phyloP scores from a whole-genome alignment of 2,797 vertebrate species.

The Enteromius radiatus region DNA sequence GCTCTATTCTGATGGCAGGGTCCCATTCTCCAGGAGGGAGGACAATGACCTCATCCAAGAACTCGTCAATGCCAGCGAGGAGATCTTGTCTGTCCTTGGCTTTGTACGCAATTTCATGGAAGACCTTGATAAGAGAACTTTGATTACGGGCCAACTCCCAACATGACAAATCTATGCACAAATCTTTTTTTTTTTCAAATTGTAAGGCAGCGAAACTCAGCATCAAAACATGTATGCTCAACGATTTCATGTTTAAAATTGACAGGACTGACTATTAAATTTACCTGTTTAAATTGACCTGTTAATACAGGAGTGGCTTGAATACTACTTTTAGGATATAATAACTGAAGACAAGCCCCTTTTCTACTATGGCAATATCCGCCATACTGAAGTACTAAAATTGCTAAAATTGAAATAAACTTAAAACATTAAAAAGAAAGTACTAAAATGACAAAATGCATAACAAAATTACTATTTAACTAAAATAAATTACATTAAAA shows the following conservation, averaged over 20 bases:
- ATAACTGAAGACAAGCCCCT: not conserved
- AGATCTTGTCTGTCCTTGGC: constrained; percentile 96
- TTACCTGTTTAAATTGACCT: not conserved
- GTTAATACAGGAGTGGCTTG: not conserved
- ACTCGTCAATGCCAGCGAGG: constrained; percentile 96
- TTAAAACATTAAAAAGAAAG: too few relatives aligned
- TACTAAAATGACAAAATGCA: not conserved
- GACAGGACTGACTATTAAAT: not conserved
- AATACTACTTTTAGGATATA: not conserved
- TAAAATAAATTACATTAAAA: not conserved
- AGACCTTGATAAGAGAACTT: constrained; percentile 79
- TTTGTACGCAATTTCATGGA: constrained; percentile 98
- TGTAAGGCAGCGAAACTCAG: not conserved
- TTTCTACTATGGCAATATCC: not conserved
- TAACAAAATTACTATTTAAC: not conserved
- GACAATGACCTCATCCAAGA: constrained; percentile 97
- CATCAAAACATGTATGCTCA: not conserved
- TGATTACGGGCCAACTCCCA: constrained; percentile 38
- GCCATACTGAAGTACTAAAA: not conserved
- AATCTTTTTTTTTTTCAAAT: not conserved
- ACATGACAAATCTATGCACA: constrained; percentile 9
- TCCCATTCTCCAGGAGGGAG: constrained; percentile 98
- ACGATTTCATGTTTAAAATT: not conserved
- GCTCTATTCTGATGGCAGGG: constrained; percentile 96
- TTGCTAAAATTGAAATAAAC: not conserved